Conservation (phyloP, 1,140 invertebrate species). For the Formica selysi region DNA sequence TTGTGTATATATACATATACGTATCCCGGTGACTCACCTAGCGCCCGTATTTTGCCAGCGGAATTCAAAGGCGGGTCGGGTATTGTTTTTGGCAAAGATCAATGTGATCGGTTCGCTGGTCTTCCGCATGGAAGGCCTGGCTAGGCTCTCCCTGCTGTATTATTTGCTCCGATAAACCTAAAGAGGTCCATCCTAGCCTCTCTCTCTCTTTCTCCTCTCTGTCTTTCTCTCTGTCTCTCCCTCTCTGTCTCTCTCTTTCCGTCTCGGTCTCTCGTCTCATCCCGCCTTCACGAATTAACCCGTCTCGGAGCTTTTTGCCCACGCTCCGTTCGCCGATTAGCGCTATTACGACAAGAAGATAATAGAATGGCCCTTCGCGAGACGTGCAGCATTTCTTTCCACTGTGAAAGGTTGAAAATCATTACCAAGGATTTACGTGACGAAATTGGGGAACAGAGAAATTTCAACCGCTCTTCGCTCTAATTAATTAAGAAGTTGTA, state of each 20-base stretch:
- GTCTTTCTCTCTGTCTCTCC: constrained; percentile 23
- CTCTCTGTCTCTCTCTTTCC: constrained; percentile 26
- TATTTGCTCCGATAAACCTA: constrained; percentile 81
- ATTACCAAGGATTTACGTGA: background rate
- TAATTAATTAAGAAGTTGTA: background rate
- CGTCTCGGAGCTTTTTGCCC: constrained; percentile 47
- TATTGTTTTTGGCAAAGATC: constrained; percentile 84
- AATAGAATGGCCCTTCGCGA: background rate
- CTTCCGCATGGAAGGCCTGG: constrained; percentile 77
- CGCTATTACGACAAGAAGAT: constrained; percentile 48
- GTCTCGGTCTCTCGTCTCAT: background rate
- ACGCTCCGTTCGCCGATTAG: constrained; percentile 54
- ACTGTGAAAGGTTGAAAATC: background rate
- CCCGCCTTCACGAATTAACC: constrained; percentile 26
- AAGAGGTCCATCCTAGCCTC: constrained; percentile 75
- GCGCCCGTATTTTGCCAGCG: constrained; percentile 79
- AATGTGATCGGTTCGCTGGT: constrained; percentile 81
- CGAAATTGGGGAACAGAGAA: background rate
- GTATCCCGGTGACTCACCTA: constrained; percentile 76
- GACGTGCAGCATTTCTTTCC: background rate
- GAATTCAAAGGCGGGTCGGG: constrained; percentile 79
- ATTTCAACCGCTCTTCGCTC: background rate
- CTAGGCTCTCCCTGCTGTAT: constrained; percentile 74
- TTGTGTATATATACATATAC: background rate
- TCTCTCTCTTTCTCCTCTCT: constrained; percentile 20